Conservation (phyloP, 1,140 invertebrate genomes). For the Atta cephalotes region DNA sequence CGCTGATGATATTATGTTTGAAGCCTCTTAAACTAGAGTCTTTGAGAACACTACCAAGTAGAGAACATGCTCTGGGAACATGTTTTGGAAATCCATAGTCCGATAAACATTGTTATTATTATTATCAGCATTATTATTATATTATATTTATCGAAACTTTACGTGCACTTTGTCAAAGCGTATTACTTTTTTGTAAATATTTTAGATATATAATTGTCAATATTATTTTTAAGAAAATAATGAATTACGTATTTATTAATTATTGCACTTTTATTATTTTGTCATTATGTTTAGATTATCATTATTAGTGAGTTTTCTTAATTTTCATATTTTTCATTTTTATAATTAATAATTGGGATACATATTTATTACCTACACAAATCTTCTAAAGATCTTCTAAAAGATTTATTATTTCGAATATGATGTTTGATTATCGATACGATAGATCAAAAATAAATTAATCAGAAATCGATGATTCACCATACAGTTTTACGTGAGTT, state of each 20-base stretch:
- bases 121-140: not conserved
- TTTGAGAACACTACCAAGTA: not conserved
- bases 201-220: not conserved
- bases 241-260: not conserved
- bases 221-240: not conserved
- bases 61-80: not conserved
- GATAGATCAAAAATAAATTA: conserved; percentile 9
- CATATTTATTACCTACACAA: not conserved
- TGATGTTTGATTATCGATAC: not conserved
- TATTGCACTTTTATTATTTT: not conserved
- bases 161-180: not conserved
- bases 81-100: not conserved
- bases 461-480: conserved; percentile 58
- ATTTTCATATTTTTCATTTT: not conserved
- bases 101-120: not conserved
- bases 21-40: conserved; percentile 9
- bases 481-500: not conserved
- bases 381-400: not conserved
- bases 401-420: not conserved
- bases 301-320: not conserved
- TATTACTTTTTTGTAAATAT: not conserved
- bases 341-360: not conserved
- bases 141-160: not conserved
- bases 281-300: not conserved
- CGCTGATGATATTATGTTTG: not conserved